phyloP scores from a whole-genome alignment of 2,888 invertebrate genomes.

The Stictocephala bisonia region DNA sequence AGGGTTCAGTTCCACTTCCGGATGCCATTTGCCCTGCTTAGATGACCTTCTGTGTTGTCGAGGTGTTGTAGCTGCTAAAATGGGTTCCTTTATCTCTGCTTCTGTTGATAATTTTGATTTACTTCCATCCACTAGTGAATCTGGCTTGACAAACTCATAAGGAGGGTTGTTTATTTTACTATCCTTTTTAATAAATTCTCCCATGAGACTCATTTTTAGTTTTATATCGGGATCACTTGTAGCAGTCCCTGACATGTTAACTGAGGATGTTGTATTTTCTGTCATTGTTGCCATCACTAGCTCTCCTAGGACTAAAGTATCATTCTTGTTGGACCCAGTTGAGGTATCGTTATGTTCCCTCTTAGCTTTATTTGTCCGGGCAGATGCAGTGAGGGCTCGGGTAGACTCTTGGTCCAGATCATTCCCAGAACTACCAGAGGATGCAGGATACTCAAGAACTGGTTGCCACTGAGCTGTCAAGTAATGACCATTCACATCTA shows the following conservation, averaged over 20 bases:
- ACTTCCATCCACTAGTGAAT: constrained; percentile 1
- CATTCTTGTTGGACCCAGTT: constrained; percentile 6
- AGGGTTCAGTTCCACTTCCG: constrained; percentile 60
- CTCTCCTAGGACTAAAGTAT: constrained; percentile 35
- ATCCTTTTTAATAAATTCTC: constrained; percentile 37
- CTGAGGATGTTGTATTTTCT: constrained; percentile 18
- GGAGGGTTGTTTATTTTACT: constrained; percentile 44
- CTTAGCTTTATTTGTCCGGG: background rate
- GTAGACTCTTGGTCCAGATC: constrained; percentile 33
- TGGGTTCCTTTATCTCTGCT: constrained; percentile 79
- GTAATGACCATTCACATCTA: constrained; percentile 51
- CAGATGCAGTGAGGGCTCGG: background rate
- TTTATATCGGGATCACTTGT: constrained; percentile 25
- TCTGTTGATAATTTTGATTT: constrained; percentile 51
- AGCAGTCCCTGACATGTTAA: background rate
- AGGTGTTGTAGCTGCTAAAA: constrained; percentile 71
- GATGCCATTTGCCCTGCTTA: constrained; percentile 60
- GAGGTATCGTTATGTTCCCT: constrained; percentile 21
- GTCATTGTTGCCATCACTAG: constrained; percentile 29
- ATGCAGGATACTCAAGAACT: constrained; percentile 47
- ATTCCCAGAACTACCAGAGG: constrained; percentile 45
- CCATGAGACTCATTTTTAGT: constrained; percentile 40
- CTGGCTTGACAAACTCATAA: constrained; percentile 52
- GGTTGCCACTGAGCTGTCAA: constrained; percentile 48
- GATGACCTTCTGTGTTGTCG: constrained; percentile 25